A percentile compares a stretch with the other conserved stretches of the same genome.
Conservation (phyloP, 2,797 vertebrate species). For the Tokudaia muenninki region DNA sequence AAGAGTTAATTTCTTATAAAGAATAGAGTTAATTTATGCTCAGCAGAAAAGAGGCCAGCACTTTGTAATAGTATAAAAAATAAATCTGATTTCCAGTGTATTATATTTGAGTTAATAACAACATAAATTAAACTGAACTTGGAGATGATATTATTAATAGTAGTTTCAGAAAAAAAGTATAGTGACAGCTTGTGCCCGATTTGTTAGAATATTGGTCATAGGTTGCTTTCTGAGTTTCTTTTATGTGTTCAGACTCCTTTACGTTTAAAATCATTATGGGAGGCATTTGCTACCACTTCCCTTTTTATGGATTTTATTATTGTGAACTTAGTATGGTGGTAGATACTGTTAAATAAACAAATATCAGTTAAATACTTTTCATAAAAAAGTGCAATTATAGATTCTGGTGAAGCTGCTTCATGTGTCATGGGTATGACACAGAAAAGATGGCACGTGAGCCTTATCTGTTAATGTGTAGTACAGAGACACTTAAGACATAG, state of each 20-base stretch:
- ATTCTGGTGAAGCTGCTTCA: neutral
- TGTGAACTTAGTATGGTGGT: neutral
- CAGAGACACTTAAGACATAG: neutral
- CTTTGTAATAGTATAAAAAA: neutral
- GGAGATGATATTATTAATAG: neutral
- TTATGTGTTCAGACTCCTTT: neutral
- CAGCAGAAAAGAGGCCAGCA: neutral
- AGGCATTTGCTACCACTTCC: neutral
- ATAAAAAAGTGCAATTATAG: neutral
- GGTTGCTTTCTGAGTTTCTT: neutral
- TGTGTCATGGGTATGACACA: fast-evolving
- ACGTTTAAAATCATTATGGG: neutral
- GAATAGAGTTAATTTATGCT: neutral
- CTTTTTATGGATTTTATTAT: constrained; percentile 6
- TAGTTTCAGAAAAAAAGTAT: neutral
- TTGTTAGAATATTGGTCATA: neutral
- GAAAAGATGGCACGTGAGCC: neutral
- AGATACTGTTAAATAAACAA: neutral
- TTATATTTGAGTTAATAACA: constrained; percentile 13
- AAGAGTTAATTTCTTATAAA: neutral
- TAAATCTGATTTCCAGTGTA: neutral
- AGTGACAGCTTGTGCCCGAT: neutral
- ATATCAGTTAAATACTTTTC: neutral
- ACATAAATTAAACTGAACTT: neutral
- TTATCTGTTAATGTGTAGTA: neutral